Evolutionary conservation across 2,113 vertebrate species (phyloP), one percentile per base, ranked within the genome.

Genomic region (Podarcis muralis): DNA sequence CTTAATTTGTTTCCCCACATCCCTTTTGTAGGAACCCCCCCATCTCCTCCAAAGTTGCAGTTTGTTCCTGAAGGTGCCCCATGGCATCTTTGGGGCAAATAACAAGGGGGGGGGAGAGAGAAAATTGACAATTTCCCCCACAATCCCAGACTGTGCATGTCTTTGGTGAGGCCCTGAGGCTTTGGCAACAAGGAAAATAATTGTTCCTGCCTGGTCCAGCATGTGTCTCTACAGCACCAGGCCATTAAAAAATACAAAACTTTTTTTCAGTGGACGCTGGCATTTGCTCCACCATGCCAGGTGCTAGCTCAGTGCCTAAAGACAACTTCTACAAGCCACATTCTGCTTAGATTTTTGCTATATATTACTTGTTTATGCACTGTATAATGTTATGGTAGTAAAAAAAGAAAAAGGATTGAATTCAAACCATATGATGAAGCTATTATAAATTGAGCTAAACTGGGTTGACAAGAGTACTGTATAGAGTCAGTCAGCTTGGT

Each of bases 31-130:
- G 27, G 11, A 69, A 12, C 59, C 18, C 59, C 18, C 16, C 18
- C 15, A 11, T 59, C 16, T 5, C 57, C 57, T 16, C 59, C 16
- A 62, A 62, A 62, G 59, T 62, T 62, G 59, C 59, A 18, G 59
- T 62, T 62, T 62, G 16, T 62, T 18, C 15, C 16, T 62, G 59
- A 62, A 18, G 59, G 59, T 62, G 18, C 18, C 59, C 59, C 59
- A 62, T 62, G 59, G 59, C 15, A 62, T 62, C 18, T 62, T 62
- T 15, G 59, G 59, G 16, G 59, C 3, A 62, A 62, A 62, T 62
- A 62, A 62, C 1, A 1, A 0, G 0, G 3, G 59, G 5, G 59
- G 16, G 3, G 13, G 59, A 1, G 18, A 3, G 59, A 18, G 57
- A 59, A 59, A 59, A 18, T 4, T 16, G 13, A 18, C 13, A 62